These are phyloP conservation scores for Macaria notata DNA, from an alignment of 2,888 invertebrate genomes.

Conservation along the genomic window DNA sequence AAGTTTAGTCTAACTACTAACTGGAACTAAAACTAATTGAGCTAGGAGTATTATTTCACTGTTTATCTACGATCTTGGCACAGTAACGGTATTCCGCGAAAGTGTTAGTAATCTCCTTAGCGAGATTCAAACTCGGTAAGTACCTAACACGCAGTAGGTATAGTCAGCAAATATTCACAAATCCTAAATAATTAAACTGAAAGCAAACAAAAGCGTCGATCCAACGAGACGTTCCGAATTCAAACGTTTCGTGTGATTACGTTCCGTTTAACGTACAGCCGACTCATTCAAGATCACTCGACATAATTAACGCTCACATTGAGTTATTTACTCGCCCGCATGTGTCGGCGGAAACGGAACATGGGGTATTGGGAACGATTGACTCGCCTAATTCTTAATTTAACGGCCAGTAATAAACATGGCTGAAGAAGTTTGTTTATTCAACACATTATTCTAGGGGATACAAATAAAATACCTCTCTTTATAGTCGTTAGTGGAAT, in stretches of 20 bases:
- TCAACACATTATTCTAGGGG: not conserved
- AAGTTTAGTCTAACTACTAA: no score
- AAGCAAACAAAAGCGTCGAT: slow-evolving; percentile 22
- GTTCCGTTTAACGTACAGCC: slow-evolving; percentile 52
- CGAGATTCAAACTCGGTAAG: slow-evolving; percentile 6
- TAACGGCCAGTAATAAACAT: slow-evolving; percentile 29
- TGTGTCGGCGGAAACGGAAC: slow-evolving; percentile 62
- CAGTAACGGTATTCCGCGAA: not conserved
- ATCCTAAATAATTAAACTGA: slow-evolving; percentile 26
- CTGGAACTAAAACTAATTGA: not conserved
- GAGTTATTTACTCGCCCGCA: slow-evolving; percentile 79
- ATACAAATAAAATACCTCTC: not conserved
- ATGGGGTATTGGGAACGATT: slow-evolving; percentile 47
- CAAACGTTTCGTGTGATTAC: slow-evolving; percentile 57
- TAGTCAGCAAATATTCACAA: slow-evolving; percentile 19
- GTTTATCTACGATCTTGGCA: not conserved
- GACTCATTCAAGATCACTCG: slow-evolving; percentile 70
- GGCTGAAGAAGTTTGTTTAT: slow-evolving; percentile 11
- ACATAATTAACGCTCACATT: slow-evolving; percentile 72
- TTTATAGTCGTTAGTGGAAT: no score
- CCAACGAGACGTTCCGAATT: slow-evolving; percentile 49
- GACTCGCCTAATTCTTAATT: slow-evolving; percentile 48
- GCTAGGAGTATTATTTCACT: not conserved
- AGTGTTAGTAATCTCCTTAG: slow-evolving; percentile 10
- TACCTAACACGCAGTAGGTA: not conserved